These are phyloP conservation scores for Iselma pallidipennis DNA, from an alignment of 2,888 invertebrate species.

Conservation along the genomic window DNA sequence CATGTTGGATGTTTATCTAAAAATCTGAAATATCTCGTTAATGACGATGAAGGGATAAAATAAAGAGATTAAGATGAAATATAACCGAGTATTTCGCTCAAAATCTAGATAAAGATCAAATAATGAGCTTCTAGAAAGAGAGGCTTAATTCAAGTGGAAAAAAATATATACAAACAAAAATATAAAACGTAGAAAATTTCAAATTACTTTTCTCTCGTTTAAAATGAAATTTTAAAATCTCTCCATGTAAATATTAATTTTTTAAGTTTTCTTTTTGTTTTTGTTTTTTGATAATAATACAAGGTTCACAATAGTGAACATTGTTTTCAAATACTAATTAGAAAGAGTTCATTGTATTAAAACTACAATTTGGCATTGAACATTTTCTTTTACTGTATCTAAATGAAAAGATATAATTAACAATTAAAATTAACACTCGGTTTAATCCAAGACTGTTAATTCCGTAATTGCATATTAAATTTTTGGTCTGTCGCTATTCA, in stretches of 20 bases:
- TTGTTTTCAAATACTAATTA: not conserved
- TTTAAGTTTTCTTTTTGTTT: slow-evolving; percentile 8
- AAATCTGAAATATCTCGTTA: slow-evolving; percentile 21
- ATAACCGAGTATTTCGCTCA: slow-evolving; percentile 18
- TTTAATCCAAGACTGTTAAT: slow-evolving; percentile 34
- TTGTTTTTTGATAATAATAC: too few relatives aligned
- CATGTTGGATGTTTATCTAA: slow-evolving; percentile 19
- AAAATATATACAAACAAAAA: too few relatives aligned
- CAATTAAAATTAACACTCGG: slow-evolving; percentile 38
- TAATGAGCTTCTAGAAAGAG: slow-evolving; percentile 20
- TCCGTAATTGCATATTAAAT: slow-evolving; percentile 37
- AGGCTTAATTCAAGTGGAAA: slow-evolving; percentile 12
- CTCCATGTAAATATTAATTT: slow-evolving; percentile 13
- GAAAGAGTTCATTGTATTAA: slow-evolving; percentile 29
- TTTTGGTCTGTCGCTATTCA: slow-evolving; percentile 34
- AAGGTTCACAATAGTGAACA: too few relatives aligned
- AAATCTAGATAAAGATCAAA: slow-evolving; percentile 27
- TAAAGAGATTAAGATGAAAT: slow-evolving; percentile 25
- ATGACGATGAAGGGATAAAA: slow-evolving; percentile 21
- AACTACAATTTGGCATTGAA: slow-evolving; percentile 34
- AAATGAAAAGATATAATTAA: slow-evolving; percentile 38
- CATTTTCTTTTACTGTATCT: slow-evolving; percentile 36
- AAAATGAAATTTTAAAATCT: too few relatives aligned
- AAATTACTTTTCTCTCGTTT: slow-evolving; percentile 7
- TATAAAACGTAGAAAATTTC: slow-evolving; percentile 13